Evolutionary conservation across 2,888 invertebrate genomes (phyloP), one percentile per base, ranked within the genome.

Genomic region (Noctua janthe): DNA sequence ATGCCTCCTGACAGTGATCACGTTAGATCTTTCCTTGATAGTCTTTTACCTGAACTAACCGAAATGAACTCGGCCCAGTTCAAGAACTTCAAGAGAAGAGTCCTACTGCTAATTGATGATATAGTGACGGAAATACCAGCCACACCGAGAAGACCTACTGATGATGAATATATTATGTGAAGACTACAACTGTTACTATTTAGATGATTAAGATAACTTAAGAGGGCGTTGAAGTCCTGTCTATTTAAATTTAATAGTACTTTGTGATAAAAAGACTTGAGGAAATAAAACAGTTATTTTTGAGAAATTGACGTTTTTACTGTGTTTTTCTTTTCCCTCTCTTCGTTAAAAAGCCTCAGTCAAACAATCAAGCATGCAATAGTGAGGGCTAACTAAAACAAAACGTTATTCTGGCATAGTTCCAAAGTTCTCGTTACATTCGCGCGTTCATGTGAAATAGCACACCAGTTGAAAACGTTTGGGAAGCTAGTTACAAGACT

Each of bases 41-140:
- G 92, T 72, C 89, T 92, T 1, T 59, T 89, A 64, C 91, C 91
- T 1, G 92, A 92, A 76, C 80, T 92, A 1, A 86, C 83, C 17
- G 91, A 92, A 74, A 90, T 92, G 90, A 90, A 87, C 72, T 80
- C 81, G 0, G 59, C 77, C 5, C 91, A 92, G 78, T 92, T 92
- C 70, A 92, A 91, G 59, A 79, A 79, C 49, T 92, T 91, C 66
- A 92, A 92, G 73, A 82, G 92, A 76, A 77, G 88, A 79, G 92
- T 90, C 29, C 76, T 91, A 75, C 49, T 80, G 7, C 71, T 91
- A 39, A 88, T 91, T 74, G 89, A 89, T 73, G 83, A 88, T 69
- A 87, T 89, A 20, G 91, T 82, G 78, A 74, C 78, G 0, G 84
- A 87, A 39, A 84, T 79, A 17, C 87, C 88, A 6, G 29, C 54